A percentile compares a stretch with the other conserved stretches of the same genome.
These are phyloP conservation scores for Conistra vaccinii DNA, from an alignment of 2,888 invertebrate genomes.

Conservation along the genomic window DNA sequence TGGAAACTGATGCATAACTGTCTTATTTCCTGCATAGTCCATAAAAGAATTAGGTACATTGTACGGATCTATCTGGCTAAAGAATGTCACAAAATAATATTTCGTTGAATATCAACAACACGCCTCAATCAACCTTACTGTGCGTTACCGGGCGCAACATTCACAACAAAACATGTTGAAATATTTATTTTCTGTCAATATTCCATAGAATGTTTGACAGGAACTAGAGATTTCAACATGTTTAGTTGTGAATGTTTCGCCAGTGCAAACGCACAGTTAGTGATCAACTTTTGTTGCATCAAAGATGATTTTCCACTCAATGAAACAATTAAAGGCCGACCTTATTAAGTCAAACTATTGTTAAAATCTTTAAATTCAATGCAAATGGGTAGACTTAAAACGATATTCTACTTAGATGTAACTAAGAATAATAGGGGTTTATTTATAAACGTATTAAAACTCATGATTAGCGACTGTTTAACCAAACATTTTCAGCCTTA, in stretches of 20 bases:
- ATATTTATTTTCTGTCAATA: too few species aligned
- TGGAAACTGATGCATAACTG: neutral
- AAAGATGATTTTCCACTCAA: neutral
- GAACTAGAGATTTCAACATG: too few species aligned
- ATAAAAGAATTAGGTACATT: neutral
- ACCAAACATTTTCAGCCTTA: too few species aligned
- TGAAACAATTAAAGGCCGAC: neutral
- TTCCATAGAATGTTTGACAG: too few species aligned
- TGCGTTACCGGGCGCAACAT: too few species aligned
- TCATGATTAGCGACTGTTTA: too few species aligned
- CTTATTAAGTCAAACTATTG: neutral
- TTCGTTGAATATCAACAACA: neutral
- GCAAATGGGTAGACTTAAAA: neutral
- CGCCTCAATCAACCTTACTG: neutral
- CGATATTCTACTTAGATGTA: neutral
- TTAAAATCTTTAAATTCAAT: neutral
- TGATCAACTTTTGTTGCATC: neutral
- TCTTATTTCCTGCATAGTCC: neutral
- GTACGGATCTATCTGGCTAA: neutral
- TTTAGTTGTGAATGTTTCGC: too few species aligned
- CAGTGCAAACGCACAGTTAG: neutral
- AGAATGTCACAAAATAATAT: neutral
- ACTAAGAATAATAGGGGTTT: too few species aligned
- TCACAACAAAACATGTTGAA: too few species aligned
- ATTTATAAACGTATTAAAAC: too few species aligned